Evolutionary conservation across 2,888 invertebrate species (phyloP).

Genomic region (Hyposoter dolosus): DNA sequence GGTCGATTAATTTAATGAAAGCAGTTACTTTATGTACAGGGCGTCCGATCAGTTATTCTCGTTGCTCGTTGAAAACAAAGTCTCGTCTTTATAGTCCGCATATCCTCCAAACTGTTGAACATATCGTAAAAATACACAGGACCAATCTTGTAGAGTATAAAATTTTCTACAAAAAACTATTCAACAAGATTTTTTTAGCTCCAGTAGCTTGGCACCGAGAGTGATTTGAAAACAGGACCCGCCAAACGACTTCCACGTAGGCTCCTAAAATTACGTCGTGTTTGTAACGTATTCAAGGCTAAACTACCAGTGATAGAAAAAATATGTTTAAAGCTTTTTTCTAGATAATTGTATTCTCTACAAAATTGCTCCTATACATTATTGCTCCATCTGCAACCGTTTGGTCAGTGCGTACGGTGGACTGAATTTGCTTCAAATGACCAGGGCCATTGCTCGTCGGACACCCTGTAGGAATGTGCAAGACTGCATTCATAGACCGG

Average conservation of each 20-base stretch:
- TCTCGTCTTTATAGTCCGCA: background rate
- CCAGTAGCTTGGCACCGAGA: background rate
- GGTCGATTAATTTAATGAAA: constrained; percentile 63
- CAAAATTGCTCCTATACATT: background rate
- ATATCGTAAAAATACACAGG: background rate
- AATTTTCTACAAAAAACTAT: background rate
- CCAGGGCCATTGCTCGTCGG: background rate
- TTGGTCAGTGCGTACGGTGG: background rate
- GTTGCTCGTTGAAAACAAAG: background rate
- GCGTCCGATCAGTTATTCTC: background rate
- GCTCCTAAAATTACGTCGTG: background rate
- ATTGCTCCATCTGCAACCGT: background rate
- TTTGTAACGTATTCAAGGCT: background rate
- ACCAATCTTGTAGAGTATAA: background rate
- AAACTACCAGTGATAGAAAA: background rate
- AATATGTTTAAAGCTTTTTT: background rate
- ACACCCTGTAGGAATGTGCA: background rate
- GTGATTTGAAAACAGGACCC: background rate
- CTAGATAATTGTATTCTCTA: background rate
- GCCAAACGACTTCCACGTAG: background rate
- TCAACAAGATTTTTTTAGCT: background rate
- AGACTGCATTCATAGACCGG: constrained; percentile 4
- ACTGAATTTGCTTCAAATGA: background rate
- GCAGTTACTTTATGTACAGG: background rate
- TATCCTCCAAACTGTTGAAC: background rate